These are phyloP conservation scores for Spatulosminthurus flaviceps DNA, from an alignment of 2,888 invertebrate genomes.

Conservation along the genomic window DNA sequence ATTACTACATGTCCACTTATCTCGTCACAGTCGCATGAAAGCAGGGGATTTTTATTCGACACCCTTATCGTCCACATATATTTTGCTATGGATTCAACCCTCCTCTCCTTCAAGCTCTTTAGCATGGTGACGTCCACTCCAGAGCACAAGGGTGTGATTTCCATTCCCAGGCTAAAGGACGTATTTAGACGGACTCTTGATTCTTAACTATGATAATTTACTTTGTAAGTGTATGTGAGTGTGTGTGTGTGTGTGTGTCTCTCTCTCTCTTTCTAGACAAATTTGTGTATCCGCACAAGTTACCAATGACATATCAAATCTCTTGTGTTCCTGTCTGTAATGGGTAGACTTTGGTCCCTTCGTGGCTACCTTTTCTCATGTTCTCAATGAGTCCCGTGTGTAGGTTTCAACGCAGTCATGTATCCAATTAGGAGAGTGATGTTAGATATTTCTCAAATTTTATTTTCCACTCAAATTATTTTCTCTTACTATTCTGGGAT, in stretches of 20 bases:
- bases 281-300: not conserved
- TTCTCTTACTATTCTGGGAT: too few species aligned
- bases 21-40: conserved; percentile 30
- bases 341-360: not conserved
- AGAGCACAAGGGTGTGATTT: not conserved
- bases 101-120: not conserved
- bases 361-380: not conserved
- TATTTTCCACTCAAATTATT: too few species aligned
- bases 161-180: conserved; percentile 11
- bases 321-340: not conserved
- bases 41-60: not conserved
- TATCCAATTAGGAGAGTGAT: too few species aligned
- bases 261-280: too few species aligned
- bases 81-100: not conserved
- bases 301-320: not conserved
- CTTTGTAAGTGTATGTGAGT: too few species aligned
- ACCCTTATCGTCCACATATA: not conserved
- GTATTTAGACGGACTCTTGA: conserved; percentile 9
- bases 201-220: conserved; percentile 14
- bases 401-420: not conserved
- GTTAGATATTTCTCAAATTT: too few species aligned
- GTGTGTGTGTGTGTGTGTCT: too few species aligned
- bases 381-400: not conserved
- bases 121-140: conserved; percentile 13
- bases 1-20: conserved; percentile 30